A percentile compares a stretch with the other conserved stretches of the same genome.
These are phyloP conservation scores for Bettongia penicillata DNA, from an alignment of 2,113 vertebrate genomes.

Conservation along the genomic window DNA sequence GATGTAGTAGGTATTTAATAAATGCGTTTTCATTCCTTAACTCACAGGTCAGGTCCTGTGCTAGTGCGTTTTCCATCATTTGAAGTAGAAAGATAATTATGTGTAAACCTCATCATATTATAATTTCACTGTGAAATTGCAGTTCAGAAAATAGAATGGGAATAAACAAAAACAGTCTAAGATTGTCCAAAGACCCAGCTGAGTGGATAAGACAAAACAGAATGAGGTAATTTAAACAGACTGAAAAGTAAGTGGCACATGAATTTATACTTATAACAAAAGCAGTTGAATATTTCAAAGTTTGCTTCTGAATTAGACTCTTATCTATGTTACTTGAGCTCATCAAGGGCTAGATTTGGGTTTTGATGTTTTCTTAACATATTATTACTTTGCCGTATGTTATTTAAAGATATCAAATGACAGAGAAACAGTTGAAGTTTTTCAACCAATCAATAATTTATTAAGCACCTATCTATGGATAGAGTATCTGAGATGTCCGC, in stretches of 20 bases:
- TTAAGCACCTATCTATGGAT: no score
- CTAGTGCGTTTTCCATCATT: neutral
- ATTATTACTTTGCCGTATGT: neutral
- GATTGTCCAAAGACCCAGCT: neutral
- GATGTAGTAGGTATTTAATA: neutral
- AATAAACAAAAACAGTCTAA: neutral
- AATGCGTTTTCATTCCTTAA: neutral
- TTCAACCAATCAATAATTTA: neutral
- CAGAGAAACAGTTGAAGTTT: neutral
- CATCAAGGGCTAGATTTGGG: neutral
- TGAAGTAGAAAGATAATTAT: neutral
- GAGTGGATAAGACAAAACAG: neutral
- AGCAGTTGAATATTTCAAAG: neutral
- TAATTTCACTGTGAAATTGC: neutral
- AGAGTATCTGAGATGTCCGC: no score
- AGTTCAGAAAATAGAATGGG: neutral
- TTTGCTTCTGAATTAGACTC: constrained; percentile 26
- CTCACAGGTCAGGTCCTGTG: neutral
- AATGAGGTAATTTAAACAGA: neutral
- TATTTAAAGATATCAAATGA: neutral
- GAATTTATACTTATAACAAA: neutral
- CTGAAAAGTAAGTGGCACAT: neutral
- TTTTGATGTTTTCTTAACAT: constrained; percentile 14
- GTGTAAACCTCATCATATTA: neutral
- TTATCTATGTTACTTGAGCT: neutral